Percentiles rank a stretch among this genome's conserved stretches.
These are phyloP conservation scores for Tyrannus savana DNA, from an alignment of 2,113 vertebrate species.

Conservation along the genomic window DNA sequence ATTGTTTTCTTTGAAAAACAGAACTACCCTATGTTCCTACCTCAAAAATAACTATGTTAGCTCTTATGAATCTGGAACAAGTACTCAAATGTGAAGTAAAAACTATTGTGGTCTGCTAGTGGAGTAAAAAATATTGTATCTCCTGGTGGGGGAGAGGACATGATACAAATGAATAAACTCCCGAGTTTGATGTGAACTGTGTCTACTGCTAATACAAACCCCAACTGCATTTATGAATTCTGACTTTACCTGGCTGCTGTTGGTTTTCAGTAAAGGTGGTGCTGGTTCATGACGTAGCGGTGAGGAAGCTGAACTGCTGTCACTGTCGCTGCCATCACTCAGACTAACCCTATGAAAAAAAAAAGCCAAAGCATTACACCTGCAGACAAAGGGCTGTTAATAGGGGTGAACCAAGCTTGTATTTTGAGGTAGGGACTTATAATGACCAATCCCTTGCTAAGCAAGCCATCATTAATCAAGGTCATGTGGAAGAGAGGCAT, in stretches of 20 bases:
- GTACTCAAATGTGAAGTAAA: not conserved
- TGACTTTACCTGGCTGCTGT: constrained; percentile 85
- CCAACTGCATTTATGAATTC: not conserved
- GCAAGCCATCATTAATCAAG: not conserved
- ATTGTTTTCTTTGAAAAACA: not conserved
- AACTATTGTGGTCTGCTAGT: not conserved
- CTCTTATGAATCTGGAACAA: not conserved
- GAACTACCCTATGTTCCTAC: not conserved
- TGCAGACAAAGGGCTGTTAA: not conserved
- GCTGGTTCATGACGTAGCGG: constrained; percentile 80
- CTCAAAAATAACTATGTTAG: not conserved
- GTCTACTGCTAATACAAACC: not conserved
- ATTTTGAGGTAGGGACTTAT: not conserved
- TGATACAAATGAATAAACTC: not conserved
- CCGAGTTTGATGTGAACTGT: not conserved
- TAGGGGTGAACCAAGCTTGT: not conserved
- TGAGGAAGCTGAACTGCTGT: constrained; percentile 88
- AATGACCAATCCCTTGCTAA: not conserved
- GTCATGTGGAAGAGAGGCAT: not conserved
- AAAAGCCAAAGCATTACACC: not conserved
- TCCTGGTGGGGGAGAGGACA: not conserved
- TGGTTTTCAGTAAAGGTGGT: constrained; percentile 86
- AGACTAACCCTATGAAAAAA: constrained; percentile 84
- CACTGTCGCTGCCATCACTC: constrained; percentile 93
- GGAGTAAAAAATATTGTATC: not conserved